Percentiles rank a stretch among this genome's conserved stretches.
Evolutionary conservation across 1,140 invertebrate species (phyloP).

Genomic region (Drusus annulatus): DNA sequence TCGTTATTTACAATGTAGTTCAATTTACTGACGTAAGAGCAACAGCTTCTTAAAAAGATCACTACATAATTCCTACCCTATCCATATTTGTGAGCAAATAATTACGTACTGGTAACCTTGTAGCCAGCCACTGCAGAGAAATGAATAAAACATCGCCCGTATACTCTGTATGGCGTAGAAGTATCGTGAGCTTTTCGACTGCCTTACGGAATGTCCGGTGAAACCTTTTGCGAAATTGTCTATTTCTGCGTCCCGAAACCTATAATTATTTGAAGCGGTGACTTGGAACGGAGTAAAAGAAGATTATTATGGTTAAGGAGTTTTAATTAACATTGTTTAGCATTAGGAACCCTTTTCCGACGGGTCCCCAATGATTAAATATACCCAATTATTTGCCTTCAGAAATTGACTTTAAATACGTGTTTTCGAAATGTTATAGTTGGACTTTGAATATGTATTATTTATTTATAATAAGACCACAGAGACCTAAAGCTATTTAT

Average conservation of each 20-base stretch:
- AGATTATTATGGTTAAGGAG: constrained; percentile 18
- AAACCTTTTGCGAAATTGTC: constrained; percentile 20
- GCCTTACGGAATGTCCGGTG: background rate
- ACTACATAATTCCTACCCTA: background rate
- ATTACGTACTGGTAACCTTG: background rate
- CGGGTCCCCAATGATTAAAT: background rate
- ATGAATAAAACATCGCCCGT: constrained; percentile 27
- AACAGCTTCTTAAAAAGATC: background rate
- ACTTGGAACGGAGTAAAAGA: constrained; percentile 21
- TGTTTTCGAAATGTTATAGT: background rate
- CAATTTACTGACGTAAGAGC: background rate
- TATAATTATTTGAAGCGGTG: constrained; percentile 25
- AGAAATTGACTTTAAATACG: background rate
- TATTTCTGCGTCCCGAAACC: constrained; percentile 16
- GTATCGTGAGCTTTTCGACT: background rate
- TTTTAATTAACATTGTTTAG: constrained; percentile 10
- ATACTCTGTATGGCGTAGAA: background rate
- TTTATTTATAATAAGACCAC: too few species aligned
- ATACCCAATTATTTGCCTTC: background rate
- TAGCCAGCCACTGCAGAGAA: constrained; percentile 6
- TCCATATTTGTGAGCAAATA: background rate
- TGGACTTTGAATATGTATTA: too few species aligned
- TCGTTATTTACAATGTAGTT: background rate
- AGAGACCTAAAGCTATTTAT: too few species aligned
- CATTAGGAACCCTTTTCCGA: background rate